phyloP scores from a whole-genome alignment of 2,113 vertebrate genomes.

The Apodemus speciosus region DNA sequence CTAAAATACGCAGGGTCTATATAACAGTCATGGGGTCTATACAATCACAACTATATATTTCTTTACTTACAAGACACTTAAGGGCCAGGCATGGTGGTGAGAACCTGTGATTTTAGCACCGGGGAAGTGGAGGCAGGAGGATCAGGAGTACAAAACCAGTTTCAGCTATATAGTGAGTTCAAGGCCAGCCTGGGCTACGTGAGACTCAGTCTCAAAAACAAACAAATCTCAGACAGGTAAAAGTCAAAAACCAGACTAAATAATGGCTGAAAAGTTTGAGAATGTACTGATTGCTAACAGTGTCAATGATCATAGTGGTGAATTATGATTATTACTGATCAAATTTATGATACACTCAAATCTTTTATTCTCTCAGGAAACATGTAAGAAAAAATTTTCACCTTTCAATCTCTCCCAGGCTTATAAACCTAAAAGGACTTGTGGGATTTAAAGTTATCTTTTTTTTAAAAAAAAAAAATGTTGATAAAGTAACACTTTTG shows the following conservation, averaged over 20 bases:
- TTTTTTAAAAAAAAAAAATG: constrained; percentile 55
- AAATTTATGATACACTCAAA: neutral
- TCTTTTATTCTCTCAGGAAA: neutral
- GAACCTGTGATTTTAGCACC: neutral
- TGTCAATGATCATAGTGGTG: neutral
- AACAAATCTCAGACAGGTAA: neutral
- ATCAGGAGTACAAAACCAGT: neutral
- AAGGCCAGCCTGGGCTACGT: neutral
- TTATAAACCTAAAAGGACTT: neutral
- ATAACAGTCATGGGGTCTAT: neutral
- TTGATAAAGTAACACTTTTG: neutral
- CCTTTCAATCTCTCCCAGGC: neutral
- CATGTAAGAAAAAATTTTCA: neutral
- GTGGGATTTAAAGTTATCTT: neutral
- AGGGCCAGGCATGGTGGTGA: no score
- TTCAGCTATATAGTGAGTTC: neutral
- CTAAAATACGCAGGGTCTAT: neutral
- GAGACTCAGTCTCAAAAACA: neutral
- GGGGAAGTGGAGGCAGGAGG: neutral
- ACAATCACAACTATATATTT: neutral
- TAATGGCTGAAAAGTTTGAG: neutral
- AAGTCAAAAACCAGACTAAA: neutral
- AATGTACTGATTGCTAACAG: neutral
- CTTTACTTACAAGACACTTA: neutral
- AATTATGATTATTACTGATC: neutral